Conservation (phyloP, 2,113 vertebrate genomes). For the Sebastes schlegelii region DNA sequence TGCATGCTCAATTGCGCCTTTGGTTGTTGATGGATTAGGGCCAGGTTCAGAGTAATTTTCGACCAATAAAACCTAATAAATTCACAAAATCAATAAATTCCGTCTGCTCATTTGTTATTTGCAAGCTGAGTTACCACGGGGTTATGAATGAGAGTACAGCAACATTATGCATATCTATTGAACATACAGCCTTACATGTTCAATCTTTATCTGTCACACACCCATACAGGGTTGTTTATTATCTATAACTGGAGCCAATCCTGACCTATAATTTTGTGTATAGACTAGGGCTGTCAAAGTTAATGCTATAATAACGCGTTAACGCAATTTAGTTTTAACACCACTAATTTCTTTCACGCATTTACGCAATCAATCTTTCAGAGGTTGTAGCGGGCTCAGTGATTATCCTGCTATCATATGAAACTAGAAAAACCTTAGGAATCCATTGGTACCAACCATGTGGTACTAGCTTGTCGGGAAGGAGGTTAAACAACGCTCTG, state of each 20-base stretch:
- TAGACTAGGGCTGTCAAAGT: not conserved
- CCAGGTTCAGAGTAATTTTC: not conserved
- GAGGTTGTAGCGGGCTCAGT: no score
- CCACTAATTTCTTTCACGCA: no score
- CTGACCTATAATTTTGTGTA: constrained; percentile 1
- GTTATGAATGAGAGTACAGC: not conserved
- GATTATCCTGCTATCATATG: no score
- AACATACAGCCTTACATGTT: not conserved
- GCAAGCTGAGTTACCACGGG: not conserved
- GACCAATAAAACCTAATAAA: not conserved
- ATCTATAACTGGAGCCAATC: constrained; percentile 1
- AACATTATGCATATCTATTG: not conserved
- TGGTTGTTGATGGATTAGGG: not conserved
- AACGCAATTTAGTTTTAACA: no score
- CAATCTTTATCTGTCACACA: not conserved
- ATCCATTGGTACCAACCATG: no score
- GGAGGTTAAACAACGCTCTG: no score
- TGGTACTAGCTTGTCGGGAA: no score
- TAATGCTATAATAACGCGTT: no score
- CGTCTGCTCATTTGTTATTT: not conserved
- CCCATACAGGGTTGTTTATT: not conserved
- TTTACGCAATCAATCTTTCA: no score
- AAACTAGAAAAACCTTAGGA: no score
- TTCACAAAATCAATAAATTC: constrained; percentile 2
- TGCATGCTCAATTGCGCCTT: not conserved